Evolutionary conservation across 2,797 vertebrate species (phyloP).

Genomic region (Ciconia nigra): DNA sequence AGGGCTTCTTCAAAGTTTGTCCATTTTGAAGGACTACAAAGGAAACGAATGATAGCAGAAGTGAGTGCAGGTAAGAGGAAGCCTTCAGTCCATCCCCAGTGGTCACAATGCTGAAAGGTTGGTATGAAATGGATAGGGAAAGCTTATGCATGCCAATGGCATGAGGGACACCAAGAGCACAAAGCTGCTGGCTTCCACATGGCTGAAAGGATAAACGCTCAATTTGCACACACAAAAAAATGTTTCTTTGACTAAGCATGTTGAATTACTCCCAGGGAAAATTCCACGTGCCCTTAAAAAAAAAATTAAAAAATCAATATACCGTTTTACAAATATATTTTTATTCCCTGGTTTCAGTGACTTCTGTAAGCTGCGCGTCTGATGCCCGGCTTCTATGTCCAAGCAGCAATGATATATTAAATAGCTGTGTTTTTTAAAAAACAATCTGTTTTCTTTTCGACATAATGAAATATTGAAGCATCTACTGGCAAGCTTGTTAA

Average conservation of each 20-base stretch:
- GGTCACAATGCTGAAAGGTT: not conserved
- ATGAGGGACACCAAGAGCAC: not conserved
- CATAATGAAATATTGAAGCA: not conserved
- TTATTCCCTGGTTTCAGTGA: conserved; percentile 20
- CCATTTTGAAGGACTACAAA: not conserved
- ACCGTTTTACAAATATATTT: not conserved
- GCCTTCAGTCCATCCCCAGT: not conserved
- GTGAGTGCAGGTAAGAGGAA: not conserved
- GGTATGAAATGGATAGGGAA: not conserved
- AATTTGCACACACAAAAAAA: not conserved
- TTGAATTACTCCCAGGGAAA: not conserved
- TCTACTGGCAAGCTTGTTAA: not conserved
- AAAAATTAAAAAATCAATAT: not conserved
- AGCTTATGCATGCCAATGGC: fast-evolving
- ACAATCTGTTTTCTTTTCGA: not conserved
- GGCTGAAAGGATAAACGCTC: not conserved
- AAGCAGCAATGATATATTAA: not conserved
- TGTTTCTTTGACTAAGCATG: not conserved
- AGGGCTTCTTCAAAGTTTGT: not conserved
- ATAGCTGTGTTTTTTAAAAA: not conserved
- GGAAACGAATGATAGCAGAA: not conserved
- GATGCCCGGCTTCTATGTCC: not conserved
- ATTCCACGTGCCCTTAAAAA: not conserved
- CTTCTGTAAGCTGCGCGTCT: not conserved
- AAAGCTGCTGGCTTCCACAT: not conserved